Conservation (phyloP, 1,140 invertebrate genomes). For the Drosophila willistoni region DNA sequence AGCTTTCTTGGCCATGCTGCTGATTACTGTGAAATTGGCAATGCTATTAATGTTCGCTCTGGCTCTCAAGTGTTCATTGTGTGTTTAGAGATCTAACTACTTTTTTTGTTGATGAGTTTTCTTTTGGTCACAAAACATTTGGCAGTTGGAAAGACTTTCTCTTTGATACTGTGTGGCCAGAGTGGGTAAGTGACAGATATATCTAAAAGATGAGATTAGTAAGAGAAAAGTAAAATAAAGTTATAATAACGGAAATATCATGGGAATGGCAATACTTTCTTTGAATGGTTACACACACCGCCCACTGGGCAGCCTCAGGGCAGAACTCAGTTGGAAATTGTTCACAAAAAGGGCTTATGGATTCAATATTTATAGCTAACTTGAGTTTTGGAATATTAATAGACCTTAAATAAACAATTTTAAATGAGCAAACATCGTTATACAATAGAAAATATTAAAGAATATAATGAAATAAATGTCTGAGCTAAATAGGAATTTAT, state of each 20-base stretch:
- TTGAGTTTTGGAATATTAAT: too few relatives aligned
- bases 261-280: background rate
- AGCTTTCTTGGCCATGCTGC: slow-evolving; percentile 49
- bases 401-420: too few relatives aligned
- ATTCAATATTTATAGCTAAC: too few relatives aligned
- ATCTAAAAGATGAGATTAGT: slow-evolving; percentile 5
- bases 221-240: slow-evolving; percentile 1
- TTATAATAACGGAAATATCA: slow-evolving; percentile 1
- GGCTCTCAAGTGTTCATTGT: slow-evolving; percentile 53
- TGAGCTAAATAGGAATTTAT: too few relatives aligned
- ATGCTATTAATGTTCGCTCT: slow-evolving; percentile 66
- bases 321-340: too few relatives aligned
- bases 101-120: slow-evolving; percentile 72
- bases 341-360: too few relatives aligned
- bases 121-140: slow-evolving; percentile 51
- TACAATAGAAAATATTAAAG: too few relatives aligned
- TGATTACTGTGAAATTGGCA: slow-evolving; percentile 80
- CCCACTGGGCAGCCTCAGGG: too few relatives aligned
- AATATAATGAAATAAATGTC: too few relatives aligned
- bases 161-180: slow-evolving; percentile 31
- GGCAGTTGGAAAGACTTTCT: slow-evolving; percentile 56
- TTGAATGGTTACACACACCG: background rate
- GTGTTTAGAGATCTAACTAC: slow-evolving; percentile 62
- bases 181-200: background rate
- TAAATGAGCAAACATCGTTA: too few relatives aligned